Evolutionary conservation across 2,888 invertebrate genomes (phyloP).

Genomic region (Lomographa bimaculata): DNA sequence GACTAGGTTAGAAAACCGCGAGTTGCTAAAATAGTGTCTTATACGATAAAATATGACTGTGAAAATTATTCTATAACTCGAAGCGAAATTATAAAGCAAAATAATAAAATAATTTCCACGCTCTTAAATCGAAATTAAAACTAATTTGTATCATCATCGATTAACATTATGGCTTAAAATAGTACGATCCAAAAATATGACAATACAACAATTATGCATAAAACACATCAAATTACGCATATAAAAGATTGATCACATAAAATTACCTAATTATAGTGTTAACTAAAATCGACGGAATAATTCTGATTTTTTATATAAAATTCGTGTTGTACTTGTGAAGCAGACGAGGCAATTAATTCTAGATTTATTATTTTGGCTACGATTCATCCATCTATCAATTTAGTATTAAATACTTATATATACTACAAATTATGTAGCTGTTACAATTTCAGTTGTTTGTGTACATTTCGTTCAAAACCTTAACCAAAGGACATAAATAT

Average conservation of each 20-base stretch:
- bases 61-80: slow-evolving; percentile 24
- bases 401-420: too few species aligned
- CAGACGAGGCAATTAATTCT: slow-evolving; percentile 1
- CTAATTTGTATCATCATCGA: slow-evolving; percentile 61
- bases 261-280: slow-evolving; percentile 35
- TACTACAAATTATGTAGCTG: too few species aligned
- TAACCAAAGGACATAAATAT: too few species aligned
- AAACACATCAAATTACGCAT: slow-evolving; percentile 39
- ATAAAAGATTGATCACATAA: slow-evolving; percentile 60
- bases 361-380: slow-evolving; percentile 2
- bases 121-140: slow-evolving; percentile 43
- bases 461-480: too few species aligned
- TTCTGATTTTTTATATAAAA: slow-evolving; percentile 4
- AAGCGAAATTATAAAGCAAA: slow-evolving; percentile 28
- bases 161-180: slow-evolving; percentile 37
- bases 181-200: slow-evolving; percentile 46
- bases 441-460: too few species aligned
- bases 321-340: slow-evolving; percentile 23
- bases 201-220: slow-evolving; percentile 31
- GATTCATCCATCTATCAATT: too few species aligned
- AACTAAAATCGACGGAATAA: slow-evolving; percentile 51
- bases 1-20: slow-evolving; percentile 55
- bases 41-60: slow-evolving; percentile 35
- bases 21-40: slow-evolving; percentile 43
- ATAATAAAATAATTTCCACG: too few species aligned